Conservation (phyloP, 2,797 vertebrate species). For the Rhinella marina region DNA sequence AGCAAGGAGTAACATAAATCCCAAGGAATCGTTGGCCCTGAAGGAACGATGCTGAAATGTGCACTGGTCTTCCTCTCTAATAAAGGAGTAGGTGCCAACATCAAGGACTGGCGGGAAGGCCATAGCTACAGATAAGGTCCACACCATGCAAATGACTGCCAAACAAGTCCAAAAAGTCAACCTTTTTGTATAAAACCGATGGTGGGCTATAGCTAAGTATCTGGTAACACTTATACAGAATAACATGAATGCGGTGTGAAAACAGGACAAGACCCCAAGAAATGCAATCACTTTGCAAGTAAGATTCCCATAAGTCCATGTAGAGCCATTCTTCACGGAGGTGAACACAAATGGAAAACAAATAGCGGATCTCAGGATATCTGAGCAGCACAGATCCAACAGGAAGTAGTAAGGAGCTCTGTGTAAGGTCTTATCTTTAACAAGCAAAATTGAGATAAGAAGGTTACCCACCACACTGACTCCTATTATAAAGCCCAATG, state of each 20-base stretch:
- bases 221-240: constrained; percentile 98
- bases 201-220: constrained; percentile 98
- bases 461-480: constrained; percentile 99
- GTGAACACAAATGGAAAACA: constrained; percentile 99
- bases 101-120: constrained; percentile 98
- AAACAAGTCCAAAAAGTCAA: constrained; percentile 99
- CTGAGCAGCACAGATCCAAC: constrained; percentile 98
- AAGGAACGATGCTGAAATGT: constrained; percentile 99
- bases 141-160: constrained; percentile 99
- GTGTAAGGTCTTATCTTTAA: constrained; percentile 99
- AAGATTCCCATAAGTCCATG: constrained; percentile 96
- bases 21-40: constrained; percentile 97
- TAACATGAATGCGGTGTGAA: constrained; percentile 99
- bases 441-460: constrained; percentile 99
- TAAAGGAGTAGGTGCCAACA: constrained; percentile 98
- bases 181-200: constrained; percentile 98
- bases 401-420: constrained; percentile 99
- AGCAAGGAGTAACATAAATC: constrained; percentile 98
- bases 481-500: constrained; percentile 98
- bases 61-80: constrained; percentile 98
- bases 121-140: constrained; percentile 99
- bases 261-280: constrained; percentile 97
- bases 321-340: constrained; percentile 97
- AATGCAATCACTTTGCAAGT: constrained; percentile 99
- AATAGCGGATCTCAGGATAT: constrained; percentile 97